Evolutionary conservation across 2,113 vertebrate species (phyloP).

Genomic region (Cynopterus brachyotis): DNA sequence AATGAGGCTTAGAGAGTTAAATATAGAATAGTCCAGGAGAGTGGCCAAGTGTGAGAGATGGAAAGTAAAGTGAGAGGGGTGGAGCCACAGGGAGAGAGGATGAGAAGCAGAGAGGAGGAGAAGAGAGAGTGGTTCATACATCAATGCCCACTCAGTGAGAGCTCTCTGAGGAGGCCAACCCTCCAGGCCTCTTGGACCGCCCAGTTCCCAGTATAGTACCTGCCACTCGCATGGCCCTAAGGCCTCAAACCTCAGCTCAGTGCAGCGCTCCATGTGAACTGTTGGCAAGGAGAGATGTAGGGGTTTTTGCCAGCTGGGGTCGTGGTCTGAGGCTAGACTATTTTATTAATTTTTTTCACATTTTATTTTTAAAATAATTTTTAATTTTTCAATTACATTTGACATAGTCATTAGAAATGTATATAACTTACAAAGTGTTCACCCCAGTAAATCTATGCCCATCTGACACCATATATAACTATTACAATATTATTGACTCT

Average conservation of each 20-base stretch:
- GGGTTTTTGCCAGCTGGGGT: not conserved
- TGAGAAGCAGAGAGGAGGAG: not conserved
- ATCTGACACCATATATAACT: too few species aligned
- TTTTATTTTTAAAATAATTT: too few species aligned
- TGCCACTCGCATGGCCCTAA: not conserved
- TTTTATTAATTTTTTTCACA: not conserved
- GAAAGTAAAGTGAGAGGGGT: not conserved
- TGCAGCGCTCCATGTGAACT: accelerated
- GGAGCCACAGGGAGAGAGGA: too few species aligned
- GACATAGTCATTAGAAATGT: too few species aligned
- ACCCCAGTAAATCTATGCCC: too few species aligned
- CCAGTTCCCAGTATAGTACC: not conserved
- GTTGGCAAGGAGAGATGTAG: not conserved
- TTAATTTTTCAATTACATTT: too few species aligned
- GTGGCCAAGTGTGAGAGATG: slow-evolving; percentile 9
- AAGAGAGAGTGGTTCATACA: accelerated
- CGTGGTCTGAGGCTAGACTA: not conserved
- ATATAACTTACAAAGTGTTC: too few species aligned
- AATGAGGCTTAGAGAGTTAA: slow-evolving; percentile 80
- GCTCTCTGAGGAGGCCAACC: not conserved
- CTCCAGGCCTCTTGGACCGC: not conserved
- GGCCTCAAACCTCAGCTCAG: not conserved
- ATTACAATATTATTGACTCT: too few species aligned
- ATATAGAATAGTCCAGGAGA: slow-evolving; percentile 33
- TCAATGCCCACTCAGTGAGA: not conserved